Base-by-base conservation (phyloP, 1,140 invertebrate species). In the Eubasilissa regina region DNA sequence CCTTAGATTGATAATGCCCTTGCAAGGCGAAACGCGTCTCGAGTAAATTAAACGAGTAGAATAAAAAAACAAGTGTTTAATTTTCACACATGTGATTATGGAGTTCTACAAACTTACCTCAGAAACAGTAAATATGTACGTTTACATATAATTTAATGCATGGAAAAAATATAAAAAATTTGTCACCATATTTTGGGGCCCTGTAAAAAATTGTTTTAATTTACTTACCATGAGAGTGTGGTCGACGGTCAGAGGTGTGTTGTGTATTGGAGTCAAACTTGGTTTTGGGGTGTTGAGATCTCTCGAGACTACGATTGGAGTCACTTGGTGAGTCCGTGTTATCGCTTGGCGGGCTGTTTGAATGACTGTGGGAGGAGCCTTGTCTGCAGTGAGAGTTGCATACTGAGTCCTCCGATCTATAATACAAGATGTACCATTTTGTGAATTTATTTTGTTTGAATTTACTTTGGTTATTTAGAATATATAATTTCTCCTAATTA, bases 401-500 rank as follows among this genome's bases (percentile, higher is more conserved):
- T 17, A 96, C 94, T 10, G 95, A 96, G 85, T 96, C 95, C 86
- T 96, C 94, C 0, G 94, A 96, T 83, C 92, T 88, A n/a, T 88
- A 91, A 75, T 15, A 44, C 25, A 35, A 35, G 1, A 35, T 35
- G 25, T 6, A 35, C 25, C 1, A 35, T 35, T 35, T 35, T 35
- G 25, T 35, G 1, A 35, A 35, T 35, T 35, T 35, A 3, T 35
- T 35, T 3, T 35, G 6, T 35, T 35, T 35, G 1, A 1, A 35
- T 35, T 35, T 35, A 35, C 25, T 35, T 35, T 35, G 25, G 6
- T 35, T 6, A 35, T 35, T 35, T 35, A 35, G 25, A 35, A 35
- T 35, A 35, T 3, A 3, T 35, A 35, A 3, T 35, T 35, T 35
- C 6, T 6, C 1, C 25, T 35, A 6, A 6, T 35, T 6, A 3